phyloP scores from a whole-genome alignment of 2,888 invertebrate species.

The Drosophila prostipennis region DNA sequence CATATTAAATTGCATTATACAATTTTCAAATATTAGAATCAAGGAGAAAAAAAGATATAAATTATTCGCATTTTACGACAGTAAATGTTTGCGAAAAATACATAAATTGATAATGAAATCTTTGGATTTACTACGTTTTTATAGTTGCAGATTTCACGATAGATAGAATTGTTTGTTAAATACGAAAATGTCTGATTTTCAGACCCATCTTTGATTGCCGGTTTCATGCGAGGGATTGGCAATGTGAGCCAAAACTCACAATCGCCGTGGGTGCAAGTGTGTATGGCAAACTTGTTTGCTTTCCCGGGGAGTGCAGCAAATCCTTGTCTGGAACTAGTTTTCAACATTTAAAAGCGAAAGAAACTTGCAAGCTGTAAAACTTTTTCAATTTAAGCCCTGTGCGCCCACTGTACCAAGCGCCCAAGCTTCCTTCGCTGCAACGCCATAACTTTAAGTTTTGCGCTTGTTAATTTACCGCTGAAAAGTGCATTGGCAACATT shows the following conservation, averaged over 20 bases:
- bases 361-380: constrained; percentile 70
- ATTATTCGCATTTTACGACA: no score
- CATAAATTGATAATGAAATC: no score
- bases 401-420: constrained; percentile 9
- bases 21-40: no score
- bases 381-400: constrained; percentile 72
- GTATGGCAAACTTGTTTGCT: constrained; percentile 40
- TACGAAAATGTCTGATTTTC: no score
- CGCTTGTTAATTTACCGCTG: constrained; percentile 71
- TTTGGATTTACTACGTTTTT: no score
- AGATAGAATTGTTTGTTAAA: no score
- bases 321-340: constrained; percentile 52
- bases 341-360: constrained; percentile 40
- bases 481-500: constrained; percentile 66
- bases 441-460: constrained; percentile 15
- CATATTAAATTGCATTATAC: no score
- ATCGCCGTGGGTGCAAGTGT: constrained; percentile 26
- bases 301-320: constrained; percentile 60
- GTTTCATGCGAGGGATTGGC: not conserved
- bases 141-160: no score
- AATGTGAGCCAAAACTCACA: constrained; percentile 30
- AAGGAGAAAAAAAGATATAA: no score
- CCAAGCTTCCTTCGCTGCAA: constrained; percentile 1
- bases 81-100: no score
- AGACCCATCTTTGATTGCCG: not conserved